Base-by-base conservation (phyloP, 2,888 invertebrate species). In the Platerodrilus igneus region DNA sequence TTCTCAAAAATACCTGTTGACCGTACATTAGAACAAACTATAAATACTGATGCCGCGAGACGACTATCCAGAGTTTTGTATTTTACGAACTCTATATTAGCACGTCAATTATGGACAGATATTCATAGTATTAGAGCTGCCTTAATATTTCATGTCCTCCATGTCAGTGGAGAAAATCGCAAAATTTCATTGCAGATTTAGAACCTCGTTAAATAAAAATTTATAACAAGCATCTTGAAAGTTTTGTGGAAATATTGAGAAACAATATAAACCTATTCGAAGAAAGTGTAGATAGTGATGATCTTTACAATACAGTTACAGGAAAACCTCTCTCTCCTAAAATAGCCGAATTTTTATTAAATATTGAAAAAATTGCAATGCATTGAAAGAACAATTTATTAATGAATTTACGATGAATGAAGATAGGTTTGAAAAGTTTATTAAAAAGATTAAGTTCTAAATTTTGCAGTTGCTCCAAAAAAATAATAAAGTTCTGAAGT, bases 401-500 rank as follows among this genome's bases (percentile, higher is more conserved):
- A 43, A 7, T 35, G 44, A 50, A 42, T 46, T 49, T 28, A 41
- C 22, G 26, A 19, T 28, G 16, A 32, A 50, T 42, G 29, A 22
- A 8, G 27, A 11, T 22, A 41, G 47, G 43, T 53, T 50, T 37
- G 45, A 50, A 6, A 41, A 41, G 31, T 43, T 50, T n/a, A 42
- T 51, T 23, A 40, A 48, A 45, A 51, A n/a, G 38, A 25, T 25
- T 6, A 11, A 25, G 2, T 30, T 3, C 16, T 42, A n/a, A 50
- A 37, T 16, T 52, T 50, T 22, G 34, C 43, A 28, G 33, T 35
- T 6, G 26, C 32, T 10, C 38, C 37, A 40, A 48, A 47, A 37
- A 45, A n/a, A 48, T 7, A 45, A 47, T 39, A 49, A 50, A 37
- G 37, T 50, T 38, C 38, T 41, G n/a, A 49, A 51, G 32, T 19